phyloP scores from a whole-genome alignment of 2,888 invertebrate species.

The Aporophyla nigra region DNA sequence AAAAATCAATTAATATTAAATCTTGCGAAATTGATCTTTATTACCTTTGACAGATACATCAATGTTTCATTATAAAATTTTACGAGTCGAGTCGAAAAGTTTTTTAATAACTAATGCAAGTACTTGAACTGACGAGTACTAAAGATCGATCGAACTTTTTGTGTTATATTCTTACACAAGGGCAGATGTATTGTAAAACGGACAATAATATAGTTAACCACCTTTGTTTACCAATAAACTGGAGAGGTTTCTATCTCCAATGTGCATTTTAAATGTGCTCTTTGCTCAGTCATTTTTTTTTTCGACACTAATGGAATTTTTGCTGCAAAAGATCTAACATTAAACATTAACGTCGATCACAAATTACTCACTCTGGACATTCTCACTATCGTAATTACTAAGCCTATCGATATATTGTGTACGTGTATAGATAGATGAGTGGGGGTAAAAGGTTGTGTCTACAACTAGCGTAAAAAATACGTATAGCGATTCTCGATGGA shows the following conservation, averaged over 20 bases:
- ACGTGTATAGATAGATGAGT: background rate
- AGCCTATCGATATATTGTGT: background rate
- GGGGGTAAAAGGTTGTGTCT: background rate
- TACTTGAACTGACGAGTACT: conserved; percentile 1
- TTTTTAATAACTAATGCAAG: conserved; percentile 7
- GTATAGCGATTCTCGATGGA: background rate
- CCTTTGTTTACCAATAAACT: conserved; percentile 15
- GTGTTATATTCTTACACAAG: conserved; percentile 1
- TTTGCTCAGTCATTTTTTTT: background rate
- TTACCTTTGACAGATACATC: conserved; percentile 61
- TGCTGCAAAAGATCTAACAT: background rate
- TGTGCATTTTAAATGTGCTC: background rate
- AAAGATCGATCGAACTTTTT: conserved; percentile 1
- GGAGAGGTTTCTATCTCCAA: background rate
- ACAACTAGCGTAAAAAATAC: background rate
- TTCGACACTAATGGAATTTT: background rate
- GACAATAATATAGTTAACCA: conserved; percentile 20
- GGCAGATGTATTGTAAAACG: conserved; percentile 20
- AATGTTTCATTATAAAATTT: conserved; percentile 66
- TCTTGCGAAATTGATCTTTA: conserved; percentile 58
- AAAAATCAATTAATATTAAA: conserved; percentile 41
- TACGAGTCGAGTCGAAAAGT: conserved; percentile 55
- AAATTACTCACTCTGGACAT: background rate
- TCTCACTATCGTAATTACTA: conserved; percentile 4
- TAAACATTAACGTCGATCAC: background rate